These are phyloP conservation scores for Lasioglossum morio DNA, from an alignment of 2,888 invertebrate species.

Conservation along the genomic window DNA sequence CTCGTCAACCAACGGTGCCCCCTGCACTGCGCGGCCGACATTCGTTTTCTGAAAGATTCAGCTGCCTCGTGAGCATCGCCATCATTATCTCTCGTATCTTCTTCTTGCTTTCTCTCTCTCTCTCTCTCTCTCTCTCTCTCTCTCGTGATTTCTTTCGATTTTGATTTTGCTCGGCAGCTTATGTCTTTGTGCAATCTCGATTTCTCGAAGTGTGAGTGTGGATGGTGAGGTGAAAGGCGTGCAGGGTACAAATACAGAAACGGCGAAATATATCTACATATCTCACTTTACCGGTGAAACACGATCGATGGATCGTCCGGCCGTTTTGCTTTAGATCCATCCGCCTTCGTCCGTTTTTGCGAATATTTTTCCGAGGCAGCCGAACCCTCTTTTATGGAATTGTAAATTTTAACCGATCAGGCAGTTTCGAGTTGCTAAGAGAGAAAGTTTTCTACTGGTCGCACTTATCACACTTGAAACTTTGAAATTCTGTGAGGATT, in stretches of 20 bases:
- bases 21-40: constrained; percentile 93
- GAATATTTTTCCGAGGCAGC: constrained; percentile 6
- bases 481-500: background rate
- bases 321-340: background rate
- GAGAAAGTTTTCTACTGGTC: background rate
- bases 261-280: background rate
- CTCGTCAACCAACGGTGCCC: constrained; percentile 94
- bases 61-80: constrained; percentile 64
- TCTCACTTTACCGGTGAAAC: background rate
- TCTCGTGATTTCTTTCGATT: constrained; percentile 13
- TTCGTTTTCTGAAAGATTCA: constrained; percentile 90
- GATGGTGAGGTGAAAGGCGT: constrained; percentile 35
- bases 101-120: background rate
- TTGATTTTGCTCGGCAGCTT: constrained; percentile 21
- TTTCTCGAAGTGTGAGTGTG: constrained; percentile 9
- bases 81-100: background rate
- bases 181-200: background rate
- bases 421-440: background rate
- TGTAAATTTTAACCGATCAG: background rate
- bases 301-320: constrained; percentile 18
- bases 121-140: too few species aligned
- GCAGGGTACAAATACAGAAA: background rate
- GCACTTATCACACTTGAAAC: background rate
- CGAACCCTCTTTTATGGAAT: background rate
- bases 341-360: background rate